These are phyloP conservation scores for Scaptodrosophila lebanonensis DNA, from an alignment of 1,140 invertebrate species.

Conservation along the genomic window DNA sequence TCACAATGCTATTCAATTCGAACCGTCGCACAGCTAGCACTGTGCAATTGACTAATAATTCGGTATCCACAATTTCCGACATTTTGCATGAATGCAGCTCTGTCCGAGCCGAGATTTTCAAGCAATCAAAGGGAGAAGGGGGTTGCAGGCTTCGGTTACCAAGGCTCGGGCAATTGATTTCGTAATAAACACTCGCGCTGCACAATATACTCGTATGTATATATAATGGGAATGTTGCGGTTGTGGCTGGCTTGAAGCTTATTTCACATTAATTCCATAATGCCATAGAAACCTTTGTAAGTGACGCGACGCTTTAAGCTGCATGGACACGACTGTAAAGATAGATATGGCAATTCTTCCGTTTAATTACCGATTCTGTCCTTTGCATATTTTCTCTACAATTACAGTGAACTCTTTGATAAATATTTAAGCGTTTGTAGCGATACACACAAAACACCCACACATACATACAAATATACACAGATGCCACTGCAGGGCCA, in stretches of 20 bases:
- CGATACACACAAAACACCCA: no score
- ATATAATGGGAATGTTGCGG: constrained; percentile 9
- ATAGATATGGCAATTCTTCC: not conserved
- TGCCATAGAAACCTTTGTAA: constrained; percentile 33
- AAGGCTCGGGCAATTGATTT: constrained; percentile 13
- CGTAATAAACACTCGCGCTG: constrained; percentile 27
- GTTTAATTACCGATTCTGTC: not conserved
- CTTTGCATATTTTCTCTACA: not conserved
- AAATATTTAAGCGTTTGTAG: constrained; percentile 9
- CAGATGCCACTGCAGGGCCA: no score
- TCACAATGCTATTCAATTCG: constrained; percentile 66
- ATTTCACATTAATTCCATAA: constrained; percentile 32
- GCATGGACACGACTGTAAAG: not conserved
- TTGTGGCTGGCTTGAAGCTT: constrained; percentile 24
- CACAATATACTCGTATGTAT: no score
- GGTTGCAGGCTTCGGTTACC: constrained; percentile 3
- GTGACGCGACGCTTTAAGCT: not conserved
- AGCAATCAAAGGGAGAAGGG: no score
- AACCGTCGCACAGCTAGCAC: constrained; percentile 70
- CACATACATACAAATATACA: not conserved
- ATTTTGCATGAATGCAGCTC: constrained; percentile 28
- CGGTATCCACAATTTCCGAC: constrained; percentile 73
- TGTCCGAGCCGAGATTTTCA: no score
- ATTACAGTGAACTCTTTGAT: not conserved
- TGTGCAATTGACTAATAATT: constrained; percentile 73